Percentiles rank a stretch among this genome's conserved stretches.
Conservation (phyloP, 2,888 invertebrate genomes). For the Microctonus hyperodae region DNA sequence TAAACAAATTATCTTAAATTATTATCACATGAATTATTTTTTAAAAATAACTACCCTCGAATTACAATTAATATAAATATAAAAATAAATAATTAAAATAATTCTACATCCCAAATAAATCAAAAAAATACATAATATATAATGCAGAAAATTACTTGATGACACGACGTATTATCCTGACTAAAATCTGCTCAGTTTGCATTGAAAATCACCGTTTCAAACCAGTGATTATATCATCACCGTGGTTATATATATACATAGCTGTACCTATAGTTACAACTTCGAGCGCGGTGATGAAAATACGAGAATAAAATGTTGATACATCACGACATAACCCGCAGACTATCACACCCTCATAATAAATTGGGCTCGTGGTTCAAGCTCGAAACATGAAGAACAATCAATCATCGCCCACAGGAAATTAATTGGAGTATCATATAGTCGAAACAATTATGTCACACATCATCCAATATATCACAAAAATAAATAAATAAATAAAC, state of each 20-base stretch:
- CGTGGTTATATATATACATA: not conserved
- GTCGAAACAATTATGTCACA: not conserved
- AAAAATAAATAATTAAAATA: not conserved
- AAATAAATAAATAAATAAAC: not conserved
- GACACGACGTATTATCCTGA: not conserved
- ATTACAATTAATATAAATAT: too few relatives aligned
- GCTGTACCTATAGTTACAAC: not conserved
- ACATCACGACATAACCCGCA: not conserved
- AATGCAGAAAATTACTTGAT: not conserved
- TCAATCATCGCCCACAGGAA: not conserved
- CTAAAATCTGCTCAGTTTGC: not conserved
- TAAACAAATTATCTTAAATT: too few relatives aligned
- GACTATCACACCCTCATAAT: not conserved
- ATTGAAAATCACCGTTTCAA: not conserved
- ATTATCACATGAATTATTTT: too few relatives aligned
- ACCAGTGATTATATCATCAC: not conserved
- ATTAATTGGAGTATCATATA: not conserved
- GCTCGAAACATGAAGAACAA: not conserved
- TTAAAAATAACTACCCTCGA: too few relatives aligned
- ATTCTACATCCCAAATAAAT: not conserved
- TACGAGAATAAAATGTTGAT: not conserved
- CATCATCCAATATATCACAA: not conserved
- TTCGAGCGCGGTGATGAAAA: not conserved
- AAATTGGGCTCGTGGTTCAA: not conserved
- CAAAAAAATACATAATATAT: not conserved